phyloP scores from a whole-genome alignment of 1,140 invertebrate species.

The Brachionus koreanus region DNA sequence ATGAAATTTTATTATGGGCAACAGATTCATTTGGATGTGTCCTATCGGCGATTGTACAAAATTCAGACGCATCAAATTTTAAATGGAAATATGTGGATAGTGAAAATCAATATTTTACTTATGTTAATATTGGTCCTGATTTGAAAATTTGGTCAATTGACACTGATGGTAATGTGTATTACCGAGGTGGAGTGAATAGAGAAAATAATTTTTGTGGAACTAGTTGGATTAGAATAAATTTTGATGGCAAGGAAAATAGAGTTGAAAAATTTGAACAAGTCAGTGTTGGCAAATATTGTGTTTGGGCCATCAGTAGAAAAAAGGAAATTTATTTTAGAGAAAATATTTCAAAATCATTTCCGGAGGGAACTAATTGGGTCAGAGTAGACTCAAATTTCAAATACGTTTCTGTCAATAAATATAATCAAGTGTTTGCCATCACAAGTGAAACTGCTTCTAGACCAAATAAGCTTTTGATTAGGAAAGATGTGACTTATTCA shows the following conservation, averaged over 20 bases:
- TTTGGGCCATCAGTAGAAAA: conserved; percentile 19
- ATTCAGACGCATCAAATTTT: background rate
- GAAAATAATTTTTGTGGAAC: conserved; percentile 5
- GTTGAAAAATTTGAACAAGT: background rate
- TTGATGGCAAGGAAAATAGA: background rate
- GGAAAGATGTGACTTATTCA: background rate
- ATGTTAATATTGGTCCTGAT: background rate
- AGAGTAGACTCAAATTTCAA: background rate
- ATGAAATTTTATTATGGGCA: conserved; percentile 34
- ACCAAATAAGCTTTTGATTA: background rate
- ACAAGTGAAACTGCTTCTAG: conserved; percentile 3
- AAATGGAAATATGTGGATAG: conserved; percentile 24
- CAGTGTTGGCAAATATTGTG: conserved; percentile 32
- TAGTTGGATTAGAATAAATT: background rate
- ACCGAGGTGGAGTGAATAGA: background rate
- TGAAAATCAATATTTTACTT: background rate
- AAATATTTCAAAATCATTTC: conserved; percentile 23
- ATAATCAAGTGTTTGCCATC: conserved; percentile 35
- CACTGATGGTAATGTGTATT: conserved; percentile 18
- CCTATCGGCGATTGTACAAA: background rate
- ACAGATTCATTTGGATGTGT: conserved; percentile 5
- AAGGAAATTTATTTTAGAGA: conserved; percentile 32
- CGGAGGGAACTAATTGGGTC: conserved; percentile 13
- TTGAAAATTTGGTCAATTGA: conserved; percentile 38
- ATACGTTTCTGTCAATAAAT: conserved; percentile 19